Evolutionary conservation across 1,140 invertebrate species (phyloP).

Genomic region (Papilio glaucus): DNA sequence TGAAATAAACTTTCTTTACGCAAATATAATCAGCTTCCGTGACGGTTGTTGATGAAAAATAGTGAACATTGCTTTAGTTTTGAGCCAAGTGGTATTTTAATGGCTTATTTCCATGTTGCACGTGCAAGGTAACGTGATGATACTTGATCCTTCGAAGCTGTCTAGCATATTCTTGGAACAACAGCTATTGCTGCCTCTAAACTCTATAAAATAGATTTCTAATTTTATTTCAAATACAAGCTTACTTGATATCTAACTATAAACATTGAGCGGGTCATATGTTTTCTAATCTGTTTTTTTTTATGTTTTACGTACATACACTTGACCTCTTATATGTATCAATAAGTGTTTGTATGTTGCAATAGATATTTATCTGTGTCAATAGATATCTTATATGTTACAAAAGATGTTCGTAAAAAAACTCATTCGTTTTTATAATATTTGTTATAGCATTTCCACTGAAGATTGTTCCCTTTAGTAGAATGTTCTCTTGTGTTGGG

Average conservation of each 20-base stretch:
- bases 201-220: not conserved
- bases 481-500: constrained; percentile 7
- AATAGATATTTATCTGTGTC: constrained; percentile 10
- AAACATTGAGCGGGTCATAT: not conserved
- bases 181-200: not conserved
- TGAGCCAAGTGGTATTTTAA: no score
- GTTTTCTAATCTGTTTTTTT: constrained; percentile 7
- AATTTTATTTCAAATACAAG: not conserved
- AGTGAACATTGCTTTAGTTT: no score
- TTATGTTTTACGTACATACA: no score
- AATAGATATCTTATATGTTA: constrained; percentile 1
- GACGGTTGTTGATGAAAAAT: not conserved
- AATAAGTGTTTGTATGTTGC: constrained; percentile 3
- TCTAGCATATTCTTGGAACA: no score
- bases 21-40: not conserved
- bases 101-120: no score
- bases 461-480: constrained; percentile 12
- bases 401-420: not conserved
- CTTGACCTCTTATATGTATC: not conserved
- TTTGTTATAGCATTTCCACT: constrained; percentile 9
- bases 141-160: no score
- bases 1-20: not conserved
- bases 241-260: not conserved
- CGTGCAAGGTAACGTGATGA: no score
- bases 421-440: constrained; percentile 18